phyloP scores from a whole-genome alignment of 1,140 invertebrate species.

The Anoplophora glabripennis region DNA sequence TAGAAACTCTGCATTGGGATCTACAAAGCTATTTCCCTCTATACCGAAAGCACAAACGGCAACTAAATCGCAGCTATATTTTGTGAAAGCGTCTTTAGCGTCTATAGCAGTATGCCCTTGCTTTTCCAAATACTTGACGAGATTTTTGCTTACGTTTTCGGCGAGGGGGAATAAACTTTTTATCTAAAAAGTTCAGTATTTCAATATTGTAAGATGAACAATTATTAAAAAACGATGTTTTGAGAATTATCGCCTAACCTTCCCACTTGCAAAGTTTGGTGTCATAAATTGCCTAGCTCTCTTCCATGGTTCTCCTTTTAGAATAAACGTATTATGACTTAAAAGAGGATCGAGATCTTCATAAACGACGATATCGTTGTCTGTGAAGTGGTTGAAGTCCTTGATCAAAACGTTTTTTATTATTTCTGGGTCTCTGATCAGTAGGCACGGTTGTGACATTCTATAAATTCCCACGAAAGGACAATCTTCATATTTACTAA shows the following conservation, averaged over 20 bases:
- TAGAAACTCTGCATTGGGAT: not conserved
- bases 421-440: conserved; percentile 56
- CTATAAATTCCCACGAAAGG: conserved; percentile 48
- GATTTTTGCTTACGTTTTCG: not conserved
- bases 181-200: not conserved
- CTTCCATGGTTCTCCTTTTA: conserved; percentile 48
- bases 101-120: not conserved
- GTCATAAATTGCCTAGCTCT: conserved; percentile 45
- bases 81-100: not conserved
- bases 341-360: conserved; percentile 44
- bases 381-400: conserved; percentile 52
- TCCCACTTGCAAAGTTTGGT: conserved; percentile 45
- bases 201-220: no score
- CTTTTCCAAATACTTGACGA: not conserved
- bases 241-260: no score
- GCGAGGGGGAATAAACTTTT: not conserved
- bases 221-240: no score
- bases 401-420: conserved; percentile 55
- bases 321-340: conserved; percentile 46
- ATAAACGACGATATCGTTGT: conserved; percentile 43
- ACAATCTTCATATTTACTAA: conserved; percentile 9
- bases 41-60: not conserved
- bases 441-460: conserved; percentile 49
- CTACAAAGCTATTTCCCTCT: not conserved
- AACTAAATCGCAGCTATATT: not conserved